Evolutionary conservation across 2,797 vertebrate genomes (phyloP).

Genomic region (Epinephelus coioides): DNA sequence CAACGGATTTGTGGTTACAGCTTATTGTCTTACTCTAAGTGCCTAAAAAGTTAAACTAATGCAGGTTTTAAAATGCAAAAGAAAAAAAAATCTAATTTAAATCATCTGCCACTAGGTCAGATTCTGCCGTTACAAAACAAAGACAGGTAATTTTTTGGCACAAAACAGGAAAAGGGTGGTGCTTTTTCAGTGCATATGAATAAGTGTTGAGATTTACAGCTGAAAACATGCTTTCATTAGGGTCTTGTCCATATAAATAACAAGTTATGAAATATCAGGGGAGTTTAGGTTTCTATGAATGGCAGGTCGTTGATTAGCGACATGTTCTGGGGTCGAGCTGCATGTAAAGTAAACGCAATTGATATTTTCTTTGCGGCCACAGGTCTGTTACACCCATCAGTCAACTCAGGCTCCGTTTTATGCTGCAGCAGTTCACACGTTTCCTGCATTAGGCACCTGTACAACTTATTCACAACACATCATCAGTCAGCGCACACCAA

Average conservation of each 20-base stretch:
- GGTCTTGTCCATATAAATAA: not conserved
- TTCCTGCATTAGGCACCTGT: constrained; percentile 14
- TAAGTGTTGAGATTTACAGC: not conserved
- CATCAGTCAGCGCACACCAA: constrained; percentile 10
- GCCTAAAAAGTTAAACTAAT: not conserved
- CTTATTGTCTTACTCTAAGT: not conserved
- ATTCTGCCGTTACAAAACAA: not conserved
- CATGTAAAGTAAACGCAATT: constrained; percentile 8
- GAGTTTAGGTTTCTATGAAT: constrained; percentile 10
- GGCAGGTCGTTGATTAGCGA: not conserved
- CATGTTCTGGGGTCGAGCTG: not conserved
- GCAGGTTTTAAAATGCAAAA: not conserved
- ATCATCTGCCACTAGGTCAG: not conserved
- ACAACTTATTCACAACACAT: constrained; percentile 4
- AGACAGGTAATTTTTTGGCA: not conserved
- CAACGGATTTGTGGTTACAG: not conserved
- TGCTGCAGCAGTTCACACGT: constrained; percentile 10
- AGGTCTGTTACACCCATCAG: constrained; percentile 15
- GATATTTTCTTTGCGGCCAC: constrained; percentile 21
- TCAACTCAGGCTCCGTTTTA: constrained; percentile 5
- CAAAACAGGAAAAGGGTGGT: not conserved
- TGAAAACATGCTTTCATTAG: not conserved
- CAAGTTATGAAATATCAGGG: not conserved
- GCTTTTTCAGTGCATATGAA: not conserved
- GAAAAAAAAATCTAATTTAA: not conserved